Evolutionary conservation across 1,140 invertebrate genomes (phyloP).

Genomic region (Eubasilissa regina): DNA sequence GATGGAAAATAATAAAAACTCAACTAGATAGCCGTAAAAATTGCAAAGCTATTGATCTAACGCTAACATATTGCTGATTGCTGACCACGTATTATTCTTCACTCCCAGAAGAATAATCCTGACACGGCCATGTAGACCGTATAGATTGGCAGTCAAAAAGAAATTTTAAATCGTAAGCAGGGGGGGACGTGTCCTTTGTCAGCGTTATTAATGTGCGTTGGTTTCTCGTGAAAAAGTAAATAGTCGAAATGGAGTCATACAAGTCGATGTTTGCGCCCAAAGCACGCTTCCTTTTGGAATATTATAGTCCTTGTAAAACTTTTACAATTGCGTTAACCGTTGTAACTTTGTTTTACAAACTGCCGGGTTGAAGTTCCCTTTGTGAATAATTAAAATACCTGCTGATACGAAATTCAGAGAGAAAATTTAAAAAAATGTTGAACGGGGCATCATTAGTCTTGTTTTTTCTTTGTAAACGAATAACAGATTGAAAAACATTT

Average conservation of each 20-base stretch:
- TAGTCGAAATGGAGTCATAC: neutral
- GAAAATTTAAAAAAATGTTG: slow-evolving; percentile 6
- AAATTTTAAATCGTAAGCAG: slow-evolving; percentile 19
- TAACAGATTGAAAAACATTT: neutral
- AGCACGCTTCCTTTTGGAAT: slow-evolving; percentile 33
- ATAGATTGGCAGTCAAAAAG: neutral
- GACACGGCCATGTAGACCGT: neutral
- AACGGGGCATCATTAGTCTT: neutral
- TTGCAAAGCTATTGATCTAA: no score
- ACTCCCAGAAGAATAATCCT: neutral
- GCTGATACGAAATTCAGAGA: slow-evolving; percentile 22
- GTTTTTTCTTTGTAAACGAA: neutral
- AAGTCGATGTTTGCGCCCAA: slow-evolving; percentile 27
- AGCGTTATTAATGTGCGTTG: slow-evolving; percentile 12
- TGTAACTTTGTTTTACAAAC: slow-evolving; percentile 44
- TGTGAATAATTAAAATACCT: slow-evolving; percentile 43
- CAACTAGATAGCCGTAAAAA: no score
- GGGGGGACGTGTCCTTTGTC: slow-evolving; percentile 5
- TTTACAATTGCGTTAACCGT: slow-evolving; percentile 42
- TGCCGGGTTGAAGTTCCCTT: slow-evolving; percentile 29
- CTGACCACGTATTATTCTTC: neutral
- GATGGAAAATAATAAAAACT: no score
- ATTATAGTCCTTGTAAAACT: slow-evolving; percentile 40
- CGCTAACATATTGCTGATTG: neutral
- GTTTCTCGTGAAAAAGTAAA: slow-evolving; percentile 3